A percentile compares a stretch with the other conserved stretches of the same genome.
Evolutionary conservation across 2,113 vertebrate genomes (phyloP).

Genomic region (Stigmatopora argus): DNA sequence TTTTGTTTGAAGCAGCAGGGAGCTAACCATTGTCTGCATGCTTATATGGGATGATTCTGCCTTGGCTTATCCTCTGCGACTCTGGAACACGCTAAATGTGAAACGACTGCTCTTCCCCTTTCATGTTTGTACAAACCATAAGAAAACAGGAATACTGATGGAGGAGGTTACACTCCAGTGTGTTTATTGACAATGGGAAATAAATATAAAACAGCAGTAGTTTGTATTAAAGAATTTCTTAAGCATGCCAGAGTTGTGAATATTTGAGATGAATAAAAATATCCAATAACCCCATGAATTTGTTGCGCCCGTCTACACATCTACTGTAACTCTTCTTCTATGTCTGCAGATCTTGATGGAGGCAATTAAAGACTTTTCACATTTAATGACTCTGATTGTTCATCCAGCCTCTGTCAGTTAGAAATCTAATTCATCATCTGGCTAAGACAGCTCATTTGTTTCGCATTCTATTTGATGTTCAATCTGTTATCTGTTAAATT

Average conservation of each 20-base stretch:
- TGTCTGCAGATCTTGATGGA: constrained; percentile 6
- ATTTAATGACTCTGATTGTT: constrained; percentile 35
- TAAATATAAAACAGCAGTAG: background rate
- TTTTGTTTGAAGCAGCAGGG: background rate
- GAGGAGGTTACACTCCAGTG: background rate
- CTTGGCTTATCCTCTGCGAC: background rate
- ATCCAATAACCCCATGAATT: background rate
- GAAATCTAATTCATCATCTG: constrained; percentile 7
- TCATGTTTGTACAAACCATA: background rate
- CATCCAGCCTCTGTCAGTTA: constrained; percentile 32
- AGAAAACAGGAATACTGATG: background rate
- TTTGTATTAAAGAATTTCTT: background rate
- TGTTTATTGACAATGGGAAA: background rate
- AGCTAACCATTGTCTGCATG: background rate
- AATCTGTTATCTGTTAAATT: background rate
- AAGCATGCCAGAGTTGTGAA: constrained; percentile 1
- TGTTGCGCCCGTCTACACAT: too few relatives aligned
- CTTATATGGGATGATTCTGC: background rate
- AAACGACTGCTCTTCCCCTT: background rate
- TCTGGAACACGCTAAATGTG: background rate
- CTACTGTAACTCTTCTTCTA: constrained; percentile 4
- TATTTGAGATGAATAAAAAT: constrained; percentile 8
- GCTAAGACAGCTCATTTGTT: background rate
- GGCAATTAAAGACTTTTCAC: constrained; percentile 13
- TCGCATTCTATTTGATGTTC: background rate